phyloP scores from a whole-genome alignment of 2,888 invertebrate species.

The Xestia ashworthii region DNA sequence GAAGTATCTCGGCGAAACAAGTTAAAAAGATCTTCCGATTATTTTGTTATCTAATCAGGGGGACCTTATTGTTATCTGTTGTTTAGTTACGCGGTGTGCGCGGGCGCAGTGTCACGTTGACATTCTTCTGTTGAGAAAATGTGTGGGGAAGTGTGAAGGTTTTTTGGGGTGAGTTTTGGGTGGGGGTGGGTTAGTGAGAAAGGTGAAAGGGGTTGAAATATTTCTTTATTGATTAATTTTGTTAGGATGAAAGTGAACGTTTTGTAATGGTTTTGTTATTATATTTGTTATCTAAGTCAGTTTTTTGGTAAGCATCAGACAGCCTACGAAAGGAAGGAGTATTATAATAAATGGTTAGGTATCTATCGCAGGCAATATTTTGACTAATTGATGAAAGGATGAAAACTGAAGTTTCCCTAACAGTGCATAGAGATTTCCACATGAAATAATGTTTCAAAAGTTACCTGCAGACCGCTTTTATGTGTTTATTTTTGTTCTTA shows the following conservation, averaged over 20 bases:
- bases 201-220: not conserved
- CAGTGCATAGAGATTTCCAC: not conserved
- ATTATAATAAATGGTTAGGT: not conserved
- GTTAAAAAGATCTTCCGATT: constrained; percentile 80
- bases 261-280: not conserved
- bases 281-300: not conserved
- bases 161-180: constrained; percentile 33
- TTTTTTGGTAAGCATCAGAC: not conserved
- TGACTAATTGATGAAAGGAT: not conserved
- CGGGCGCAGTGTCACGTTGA: constrained; percentile 56
- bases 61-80: constrained; percentile 64
- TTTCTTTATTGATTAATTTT: not conserved
- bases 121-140: constrained; percentile 40
- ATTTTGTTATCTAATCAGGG: constrained; percentile 82
- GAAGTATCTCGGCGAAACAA: constrained; percentile 69
- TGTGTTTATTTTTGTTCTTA: not conserved
- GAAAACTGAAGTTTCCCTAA: not conserved
- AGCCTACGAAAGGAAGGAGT: not conserved
- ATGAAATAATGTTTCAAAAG: not conserved
- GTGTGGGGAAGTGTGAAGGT: constrained; percentile 40
- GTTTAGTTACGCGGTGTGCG: constrained; percentile 63
- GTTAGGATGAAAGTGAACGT: no score
- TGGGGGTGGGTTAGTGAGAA: not conserved
- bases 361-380: not conserved
- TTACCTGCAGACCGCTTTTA: not conserved